Base-by-base conservation (phyloP, 2,797 vertebrate species). In the Echeneis naucrates region DNA sequence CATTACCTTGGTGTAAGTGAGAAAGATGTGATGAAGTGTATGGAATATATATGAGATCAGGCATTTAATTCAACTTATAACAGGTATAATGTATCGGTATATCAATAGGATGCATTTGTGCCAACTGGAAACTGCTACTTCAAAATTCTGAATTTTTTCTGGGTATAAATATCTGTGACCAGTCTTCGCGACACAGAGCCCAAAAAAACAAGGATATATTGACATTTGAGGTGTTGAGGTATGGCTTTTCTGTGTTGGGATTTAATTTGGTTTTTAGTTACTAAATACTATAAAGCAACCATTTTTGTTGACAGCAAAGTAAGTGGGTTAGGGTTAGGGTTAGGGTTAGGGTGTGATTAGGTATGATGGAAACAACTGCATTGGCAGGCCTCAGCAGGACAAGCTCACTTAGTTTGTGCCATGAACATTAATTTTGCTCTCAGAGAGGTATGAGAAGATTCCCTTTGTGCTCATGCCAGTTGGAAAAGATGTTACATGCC, bases 401-500 rank as follows among this genome's bases (percentile, higher is more conserved):
- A 24, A 63, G 58, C 57, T 73, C 52, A 45, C 24, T 60, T 42
- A 60, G 54, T 55, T 59, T 17, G 45, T 4, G 61, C 72, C 63
- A 67, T 76, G 69, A 73, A 64, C 71, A 64, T 55, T 63, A 1
- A 19, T 69, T 61, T 69, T 51, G 19, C 60, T 72, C 55, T 61
- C 9, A 54, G 30, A 64, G 51, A 68, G 53, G 51, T 58, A 63
- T 72, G 63, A 68, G 50, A 72, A 42, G 35, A 52, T 83, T 84
- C 32, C 24, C 55, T 71, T 81, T 59, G 42, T 71, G 57, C 63
- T 68, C 42, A 48, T 75, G 75, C 77, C 62, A 77, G 69, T 77
- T 81, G 78, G 74, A 82, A 80, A 78, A 84, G n/a, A 81, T 54
- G 26, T 72, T 70, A 62, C 56, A 63, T 68, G 76, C 77, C 77